Conservation (phyloP, 2,113 vertebrate species). For the Ginglymostoma cirratum region DNA sequence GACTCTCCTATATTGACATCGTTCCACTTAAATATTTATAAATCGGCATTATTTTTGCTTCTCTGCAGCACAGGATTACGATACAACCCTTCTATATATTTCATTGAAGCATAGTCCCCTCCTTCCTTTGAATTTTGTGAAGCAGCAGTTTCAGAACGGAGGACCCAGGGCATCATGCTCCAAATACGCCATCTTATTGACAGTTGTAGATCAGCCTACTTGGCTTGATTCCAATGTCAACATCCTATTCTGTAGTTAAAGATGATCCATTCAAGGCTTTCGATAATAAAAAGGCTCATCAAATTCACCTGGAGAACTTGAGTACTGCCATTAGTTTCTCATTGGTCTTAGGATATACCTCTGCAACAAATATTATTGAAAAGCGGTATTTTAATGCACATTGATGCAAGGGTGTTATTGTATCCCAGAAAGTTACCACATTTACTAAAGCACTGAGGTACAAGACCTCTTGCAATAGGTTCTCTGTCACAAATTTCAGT, state of each 20-base stretch:
- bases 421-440: not conserved
- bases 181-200: not conserved
- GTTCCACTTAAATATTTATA: slow-evolving; percentile 9
- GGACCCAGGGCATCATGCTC: not conserved
- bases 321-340: not conserved
- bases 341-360: not conserved
- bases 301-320: not conserved
- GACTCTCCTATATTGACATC: not conserved
- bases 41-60: not conserved
- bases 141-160: slow-evolving; percentile 1
- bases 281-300: not conserved
- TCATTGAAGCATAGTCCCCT: not conserved
- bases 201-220: slow-evolving; percentile 1
- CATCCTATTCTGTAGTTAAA: not conserved
- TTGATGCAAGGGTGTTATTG: not conserved
- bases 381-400: not conserved
- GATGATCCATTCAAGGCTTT: slow-evolving; percentile 25
- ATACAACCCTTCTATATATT: slow-evolving; percentile 6
- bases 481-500: not conserved
- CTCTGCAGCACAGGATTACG: not conserved
- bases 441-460: not conserved
- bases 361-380: not conserved
- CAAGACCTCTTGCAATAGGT: not conserved
- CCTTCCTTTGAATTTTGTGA: not conserved
- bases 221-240: slow-evolving; percentile 32